Evolutionary conservation across 2,797 vertebrate genomes (phyloP).

Genomic region (Siniperca undulata): DNA sequence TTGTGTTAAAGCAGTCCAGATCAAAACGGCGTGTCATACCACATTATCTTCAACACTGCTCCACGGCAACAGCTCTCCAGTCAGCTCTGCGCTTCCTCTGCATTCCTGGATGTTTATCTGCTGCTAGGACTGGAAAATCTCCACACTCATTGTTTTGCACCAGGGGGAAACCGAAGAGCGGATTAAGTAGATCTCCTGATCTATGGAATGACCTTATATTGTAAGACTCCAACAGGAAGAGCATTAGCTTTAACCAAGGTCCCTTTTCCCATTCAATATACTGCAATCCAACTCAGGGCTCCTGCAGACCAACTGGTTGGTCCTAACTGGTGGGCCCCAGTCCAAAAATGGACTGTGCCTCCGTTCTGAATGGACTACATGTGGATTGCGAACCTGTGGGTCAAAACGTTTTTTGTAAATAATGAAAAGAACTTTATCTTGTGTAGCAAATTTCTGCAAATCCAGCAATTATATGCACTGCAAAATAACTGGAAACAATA

Average conservation of each 20-base stretch:
- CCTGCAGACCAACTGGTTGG: conserved; percentile 28
- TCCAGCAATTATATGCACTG: background rate
- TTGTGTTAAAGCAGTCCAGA: conserved; percentile 77
- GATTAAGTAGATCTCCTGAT: conserved; percentile 77
- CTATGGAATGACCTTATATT: conserved; percentile 66
- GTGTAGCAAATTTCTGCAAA: background rate
- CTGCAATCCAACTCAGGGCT: conserved; percentile 50
- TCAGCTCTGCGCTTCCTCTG: conserved; percentile 66
- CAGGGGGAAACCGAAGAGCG: conserved; percentile 55
- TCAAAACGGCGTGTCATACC: conserved; percentile 76
- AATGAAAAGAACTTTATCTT: background rate
- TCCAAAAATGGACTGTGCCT: background rate
- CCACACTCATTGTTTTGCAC: conserved; percentile 68
- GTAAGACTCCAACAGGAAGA: conserved; percentile 60
- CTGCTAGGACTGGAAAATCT: conserved; percentile 75
- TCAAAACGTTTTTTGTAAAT: background rate
- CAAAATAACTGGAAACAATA: background rate
- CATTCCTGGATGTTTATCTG: conserved; percentile 78
- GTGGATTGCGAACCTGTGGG: background rate
- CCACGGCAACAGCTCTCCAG: conserved; percentile 61
- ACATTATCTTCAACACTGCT: conserved; percentile 74
- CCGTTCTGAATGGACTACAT: background rate
- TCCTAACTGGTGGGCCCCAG: background rate
- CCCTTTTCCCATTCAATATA: conserved; percentile 42
- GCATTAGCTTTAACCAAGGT: conserved; percentile 48